Base-by-base conservation (phyloP, 2,797 vertebrate species). In the Florisuga fusca region DNA sequence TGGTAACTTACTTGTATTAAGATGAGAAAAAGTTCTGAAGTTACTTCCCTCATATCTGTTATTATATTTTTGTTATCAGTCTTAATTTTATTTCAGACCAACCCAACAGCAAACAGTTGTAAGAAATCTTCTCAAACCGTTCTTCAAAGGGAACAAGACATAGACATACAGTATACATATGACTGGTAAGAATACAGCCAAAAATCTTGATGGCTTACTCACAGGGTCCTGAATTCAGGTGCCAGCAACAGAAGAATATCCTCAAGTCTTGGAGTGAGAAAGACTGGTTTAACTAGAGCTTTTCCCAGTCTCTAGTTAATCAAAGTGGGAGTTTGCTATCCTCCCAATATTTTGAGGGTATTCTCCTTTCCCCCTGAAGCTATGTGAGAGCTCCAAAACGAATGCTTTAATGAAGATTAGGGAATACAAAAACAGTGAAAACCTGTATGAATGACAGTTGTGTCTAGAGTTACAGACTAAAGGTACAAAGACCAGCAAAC, bases 81-180 rank as follows among this genome's bases (percentile, higher is more conserved):
- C 21, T 33, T 58, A 8, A 26, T 54, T 67, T 59, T 38, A 58
- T 69, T 91, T 80, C 3, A 9, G 61, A 89, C 34, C 29, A 71
- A 41, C 4, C 9, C 38, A 73, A 36, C 31, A 51, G 10, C 0
- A 1, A 38, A 31, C 48, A 79, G 51, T 5, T 68, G 38, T 41
- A 41, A 16, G 27, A 31, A 10, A 46, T 34, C 17, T 43, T 43
- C 38, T 83, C 25, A 36, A 71, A 59, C 31, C 31, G 12, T 12
- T 74, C 29, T 45, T 59, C 45, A 74, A 67, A 74, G 61, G 55
- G 71, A 59, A 66, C 0, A 0, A 63, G 53, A 45, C 26, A 61
- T 5, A 14, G 9, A 69, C 3, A 1, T 23, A 31, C 16, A 64
- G 38, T 5, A 31, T 9, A 55, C 46, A 43, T 1, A 5, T 2